Conservation (phyloP, 2,797 vertebrate genomes). For the Protosalanx chinensis region DNA sequence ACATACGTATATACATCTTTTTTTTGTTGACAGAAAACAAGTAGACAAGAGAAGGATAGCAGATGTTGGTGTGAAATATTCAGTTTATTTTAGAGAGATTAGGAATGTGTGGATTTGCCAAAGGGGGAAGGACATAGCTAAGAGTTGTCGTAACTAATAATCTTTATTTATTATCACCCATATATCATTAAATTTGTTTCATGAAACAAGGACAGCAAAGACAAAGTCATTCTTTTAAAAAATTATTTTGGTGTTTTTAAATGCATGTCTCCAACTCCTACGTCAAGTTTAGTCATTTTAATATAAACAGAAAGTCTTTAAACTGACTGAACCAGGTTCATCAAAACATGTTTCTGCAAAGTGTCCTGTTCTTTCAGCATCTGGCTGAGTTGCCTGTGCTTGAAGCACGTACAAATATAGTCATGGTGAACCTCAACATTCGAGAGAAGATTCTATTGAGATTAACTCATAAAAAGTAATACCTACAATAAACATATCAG, state of each 20-base stretch:
- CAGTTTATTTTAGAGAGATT: background rate
- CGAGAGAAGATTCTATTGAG: background rate
- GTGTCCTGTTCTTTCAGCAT: slow-evolving; percentile 27
- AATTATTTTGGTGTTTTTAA: slow-evolving; percentile 14
- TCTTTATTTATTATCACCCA: background rate
- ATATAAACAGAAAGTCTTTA: slow-evolving; percentile 44
- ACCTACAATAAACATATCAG: background rate
- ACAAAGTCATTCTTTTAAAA: background rate
- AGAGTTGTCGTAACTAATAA: too few species aligned
- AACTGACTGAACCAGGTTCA: slow-evolving; percentile 33
- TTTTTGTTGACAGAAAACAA: background rate
- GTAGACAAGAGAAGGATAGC: background rate
- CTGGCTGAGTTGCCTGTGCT: slow-evolving; percentile 23
- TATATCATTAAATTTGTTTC: background rate
- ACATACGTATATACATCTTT: background rate
- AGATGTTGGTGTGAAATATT: background rate
- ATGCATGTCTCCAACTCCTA: slow-evolving; percentile 7
- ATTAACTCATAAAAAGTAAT: background rate
- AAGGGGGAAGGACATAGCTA: background rate
- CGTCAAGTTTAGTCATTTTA: slow-evolving; percentile 18
- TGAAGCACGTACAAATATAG: slow-evolving; percentile 70
- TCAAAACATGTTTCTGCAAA: slow-evolving; percentile 40
- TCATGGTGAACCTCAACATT: slow-evolving; percentile 42
- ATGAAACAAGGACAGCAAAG: background rate
- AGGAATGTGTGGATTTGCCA: background rate